Evolutionary conservation across 2,113 vertebrate genomes (phyloP).

Genomic region (Heloderma charlesbogerti): DNA sequence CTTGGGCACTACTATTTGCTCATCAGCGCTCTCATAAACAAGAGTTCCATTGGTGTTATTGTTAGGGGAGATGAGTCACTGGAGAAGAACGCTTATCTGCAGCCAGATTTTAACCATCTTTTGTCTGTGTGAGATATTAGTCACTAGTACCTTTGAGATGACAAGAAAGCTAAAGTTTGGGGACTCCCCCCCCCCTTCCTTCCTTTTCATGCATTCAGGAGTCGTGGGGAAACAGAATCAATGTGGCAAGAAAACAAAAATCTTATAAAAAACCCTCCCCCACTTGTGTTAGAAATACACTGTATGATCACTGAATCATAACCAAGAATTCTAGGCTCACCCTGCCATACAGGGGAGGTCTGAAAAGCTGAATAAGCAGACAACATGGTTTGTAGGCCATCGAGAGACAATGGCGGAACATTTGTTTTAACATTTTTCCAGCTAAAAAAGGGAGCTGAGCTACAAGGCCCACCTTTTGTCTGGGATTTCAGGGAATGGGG

Average conservation of each 20-base stretch:
- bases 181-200: slow-evolving; percentile 52
- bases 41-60: slow-evolving; percentile 73
- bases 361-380: slow-evolving; percentile 64
- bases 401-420: slow-evolving; percentile 71
- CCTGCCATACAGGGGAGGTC: slow-evolving; percentile 63
- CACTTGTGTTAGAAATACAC: slow-evolving; percentile 60
- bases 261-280: slow-evolving; percentile 48
- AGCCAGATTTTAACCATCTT: slow-evolving; percentile 73
- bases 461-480: slow-evolving; percentile 50
- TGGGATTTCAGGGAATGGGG: not conserved
- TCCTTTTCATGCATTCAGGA: slow-evolving; percentile 66
- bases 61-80: slow-evolving; percentile 76
- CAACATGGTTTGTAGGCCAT: slow-evolving; percentile 55
- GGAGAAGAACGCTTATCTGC: slow-evolving; percentile 76
- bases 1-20: slow-evolving; percentile 75
- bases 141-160: slow-evolving; percentile 55
- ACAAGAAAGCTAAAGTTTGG: slow-evolving; percentile 59
- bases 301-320: slow-evolving; percentile 84
- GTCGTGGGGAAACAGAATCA: slow-evolving; percentile 56
- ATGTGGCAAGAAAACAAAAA: slow-evolving; percentile 23
- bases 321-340: slow-evolving; percentile 68
- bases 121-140: slow-evolving; percentile 74
- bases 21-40: slow-evolving; percentile 74
- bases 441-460: slow-evolving; percentile 54
- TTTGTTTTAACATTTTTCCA: slow-evolving; percentile 69